Base-by-base conservation (phyloP, 2,888 invertebrate species). In the Lochmaea crataegi region DNA sequence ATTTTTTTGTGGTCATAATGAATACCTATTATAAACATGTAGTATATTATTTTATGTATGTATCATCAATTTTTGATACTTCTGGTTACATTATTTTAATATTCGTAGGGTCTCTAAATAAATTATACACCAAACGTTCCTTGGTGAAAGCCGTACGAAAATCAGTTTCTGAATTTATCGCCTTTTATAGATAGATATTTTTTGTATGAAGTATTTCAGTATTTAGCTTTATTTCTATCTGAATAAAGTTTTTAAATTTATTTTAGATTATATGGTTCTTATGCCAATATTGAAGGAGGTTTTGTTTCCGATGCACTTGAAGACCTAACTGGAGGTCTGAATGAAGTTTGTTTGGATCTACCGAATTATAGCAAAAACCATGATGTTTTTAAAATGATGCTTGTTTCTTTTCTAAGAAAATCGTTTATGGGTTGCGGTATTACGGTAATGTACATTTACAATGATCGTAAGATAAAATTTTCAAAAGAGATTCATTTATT, bases 261-360 rank as follows among this genome's bases (percentile, higher is more conserved):
- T 68, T 69, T 48, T 56, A 80, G 81, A 58, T 74, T 81, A 14
- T 78, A 80, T 60, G 77, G 78, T 18, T 79, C 80, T 10, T 81
- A 81, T 63, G 73, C 76, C 65, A 73, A 75, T 61, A 73, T 81
- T 1, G 96, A 96, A 85, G 98, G 98, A 22, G 99, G 99, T 9
- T 95, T 96, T 1, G 97, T 97, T 0, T 95, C 96, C 83, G 99
- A 99, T 85, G 99, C 98, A 0, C 95, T 99, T 94, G 98, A 98
- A 87, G 99, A 99, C 88, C 98, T 99, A 85, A 98, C 98, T 0
- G 96, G 96, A 0, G 97, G 96, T 2, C 94, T 96, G 0, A 94
- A 95, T 0, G 96, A 96, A 85, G 93, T 94, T 92, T 75, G 74
- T 63, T 14, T 22, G 12, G 68, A 74, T 3, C 12, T 71, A 38